Evolutionary conservation across 1,140 invertebrate genomes (phyloP), one percentile per base, ranked within the genome.

Genomic region (Chrysoperla carnea): DNA sequence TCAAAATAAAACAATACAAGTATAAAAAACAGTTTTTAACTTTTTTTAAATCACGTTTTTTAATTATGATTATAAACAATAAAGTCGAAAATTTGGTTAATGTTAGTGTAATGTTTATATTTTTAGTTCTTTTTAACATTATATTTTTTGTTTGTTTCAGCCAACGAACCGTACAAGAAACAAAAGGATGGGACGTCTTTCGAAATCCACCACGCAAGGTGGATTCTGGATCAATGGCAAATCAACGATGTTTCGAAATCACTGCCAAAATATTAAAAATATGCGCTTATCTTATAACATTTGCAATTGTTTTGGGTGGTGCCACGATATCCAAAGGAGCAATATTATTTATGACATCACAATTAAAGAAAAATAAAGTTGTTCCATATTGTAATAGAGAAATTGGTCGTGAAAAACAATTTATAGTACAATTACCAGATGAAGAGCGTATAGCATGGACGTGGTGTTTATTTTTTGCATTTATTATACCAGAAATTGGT

Each of bases 141-240:
- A n/a, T n/a, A n/a, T n/a, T n/a, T n/a, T n/a, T n/a, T n/a, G n/a
- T n/a, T n/a, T n/a, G n/a, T 57, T 60, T n/a, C 67, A 90, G 85
- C 55, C 81, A 83, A 61, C 67, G 85, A 49, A 87, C 82, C 36
- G 75, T 86, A 46, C 73, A 74, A 54, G 86, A 91, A 59, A 89
- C 84, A 44, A 91, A 91, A 80, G 84, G 81, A 75, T 94, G 89
- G 89, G 89, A 94, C 70, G 86, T 92, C 11, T 94, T 94, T 66
- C 68, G 87, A 55, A 81, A 88, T 60, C 81, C 87, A 41, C 88
- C 88, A 7, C 78, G 78, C 43, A 87, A 88, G 59, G 75, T 79
- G 53, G 85, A 90, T 59, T 85, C 82, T 46, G 84, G 84, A 39
- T 89, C 85, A 27, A 85, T 85, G 74, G 84, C 83, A 40, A 85